phyloP scores from a whole-genome alignment of 2,888 invertebrate genomes.

The Brachypterus glaber region DNA sequence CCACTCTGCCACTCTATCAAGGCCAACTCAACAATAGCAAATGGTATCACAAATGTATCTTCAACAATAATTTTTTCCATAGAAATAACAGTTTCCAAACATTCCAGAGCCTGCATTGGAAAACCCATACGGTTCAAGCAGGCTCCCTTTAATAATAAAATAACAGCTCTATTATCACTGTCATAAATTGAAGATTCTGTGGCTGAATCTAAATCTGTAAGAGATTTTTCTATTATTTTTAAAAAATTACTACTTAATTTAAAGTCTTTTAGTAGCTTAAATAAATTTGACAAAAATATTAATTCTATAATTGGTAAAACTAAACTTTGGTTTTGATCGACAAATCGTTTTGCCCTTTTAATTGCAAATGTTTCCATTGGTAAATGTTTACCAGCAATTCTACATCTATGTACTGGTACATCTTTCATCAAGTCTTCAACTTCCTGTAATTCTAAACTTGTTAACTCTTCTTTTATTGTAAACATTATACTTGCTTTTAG shows the following conservation, averaged over 20 bases:
- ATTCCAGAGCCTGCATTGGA: slow-evolving; percentile 67
- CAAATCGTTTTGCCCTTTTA: slow-evolving; percentile 73
- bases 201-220: slow-evolving; percentile 30
- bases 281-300: slow-evolving; percentile 88
- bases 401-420: slow-evolving; percentile 74
- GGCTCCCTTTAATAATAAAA: slow-evolving; percentile 72
- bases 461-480: slow-evolving; percentile 53
- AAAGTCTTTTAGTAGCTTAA: slow-evolving; percentile 66
- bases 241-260: slow-evolving; percentile 52
- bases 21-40: slow-evolving; percentile 79
- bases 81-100: slow-evolving; percentile 52
- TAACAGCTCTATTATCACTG: slow-evolving; percentile 64
- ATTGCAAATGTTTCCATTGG: slow-evolving; percentile 95
- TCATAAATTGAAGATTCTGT: slow-evolving; percentile 43
- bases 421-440: slow-evolving; percentile 59
- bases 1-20: slow-evolving; percentile 65
- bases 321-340: slow-evolving; percentile 61
- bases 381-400: slow-evolving; percentile 90
- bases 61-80: slow-evolving; percentile 65
- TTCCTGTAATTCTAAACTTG: slow-evolving; percentile 43
- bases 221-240: slow-evolving; percentile 51
- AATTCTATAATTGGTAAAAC: slow-evolving; percentile 79
- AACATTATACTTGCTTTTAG: slow-evolving; percentile 75
- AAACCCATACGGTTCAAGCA: slow-evolving; percentile 71
- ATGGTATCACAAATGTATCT: slow-evolving; percentile 77